Percentiles rank a stretch among this genome's conserved stretches.
Evolutionary conservation across 2,888 invertebrate genomes (phyloP).

Genomic region (Apeira syringaria): DNA sequence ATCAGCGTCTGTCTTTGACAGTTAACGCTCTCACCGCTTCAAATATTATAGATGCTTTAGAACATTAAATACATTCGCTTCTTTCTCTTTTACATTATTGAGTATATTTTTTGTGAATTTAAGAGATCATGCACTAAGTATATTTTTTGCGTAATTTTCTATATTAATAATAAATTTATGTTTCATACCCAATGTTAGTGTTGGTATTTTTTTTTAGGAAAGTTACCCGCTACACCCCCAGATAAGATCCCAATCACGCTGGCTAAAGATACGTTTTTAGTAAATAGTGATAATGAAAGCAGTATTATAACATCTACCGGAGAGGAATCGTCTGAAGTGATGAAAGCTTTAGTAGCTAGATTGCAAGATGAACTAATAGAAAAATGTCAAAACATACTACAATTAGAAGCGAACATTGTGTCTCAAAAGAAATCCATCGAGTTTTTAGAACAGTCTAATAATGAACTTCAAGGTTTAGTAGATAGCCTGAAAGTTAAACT

Average conservation of each 20-base stretch:
- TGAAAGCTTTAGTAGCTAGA: conserved; percentile 40
- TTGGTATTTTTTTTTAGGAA: conserved; percentile 18
- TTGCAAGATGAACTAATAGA: conserved; percentile 48
- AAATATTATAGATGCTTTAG: too few relatives aligned
- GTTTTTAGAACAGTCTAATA: conserved; percentile 51
- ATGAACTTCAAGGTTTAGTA: conserved; percentile 47
- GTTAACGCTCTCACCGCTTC: too few relatives aligned
- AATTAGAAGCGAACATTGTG: conserved; percentile 53
- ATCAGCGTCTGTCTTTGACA: too few relatives aligned
- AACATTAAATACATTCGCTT: too few relatives aligned
- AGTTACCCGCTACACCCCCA: conserved; percentile 9
- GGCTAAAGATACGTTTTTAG: conserved; percentile 61
- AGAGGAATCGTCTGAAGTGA: conserved; percentile 34
- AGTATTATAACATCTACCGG: conserved; percentile 44
- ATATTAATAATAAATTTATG: too few relatives aligned
- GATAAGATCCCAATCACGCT: conserved; percentile 48
- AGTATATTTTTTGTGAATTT: too few relatives aligned
- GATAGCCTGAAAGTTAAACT: conserved; percentile 50
- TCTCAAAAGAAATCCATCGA: conserved; percentile 51
- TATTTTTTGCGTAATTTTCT: too few relatives aligned
- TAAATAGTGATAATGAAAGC: conserved; percentile 60
- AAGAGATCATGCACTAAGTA: too few relatives aligned
- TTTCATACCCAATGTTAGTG: too few relatives aligned
- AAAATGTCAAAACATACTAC: conserved; percentile 49
- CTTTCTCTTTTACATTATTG: too few relatives aligned